These are phyloP conservation scores for Eristalis pertinax DNA, from an alignment of 2,888 invertebrate species.

Conservation along the genomic window DNA sequence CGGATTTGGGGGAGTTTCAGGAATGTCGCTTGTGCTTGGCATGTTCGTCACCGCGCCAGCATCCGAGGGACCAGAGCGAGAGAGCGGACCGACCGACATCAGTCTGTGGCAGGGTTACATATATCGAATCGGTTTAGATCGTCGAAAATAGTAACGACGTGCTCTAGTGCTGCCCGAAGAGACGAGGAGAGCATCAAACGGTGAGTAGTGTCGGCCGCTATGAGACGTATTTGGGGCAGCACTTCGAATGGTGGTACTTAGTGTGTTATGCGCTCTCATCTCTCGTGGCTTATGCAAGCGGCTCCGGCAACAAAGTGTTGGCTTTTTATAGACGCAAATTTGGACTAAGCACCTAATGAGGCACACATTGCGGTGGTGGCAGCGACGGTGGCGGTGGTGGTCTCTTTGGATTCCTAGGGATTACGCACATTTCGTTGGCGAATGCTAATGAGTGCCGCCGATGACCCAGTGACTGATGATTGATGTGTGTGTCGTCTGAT, in stretches of 20 bases:
- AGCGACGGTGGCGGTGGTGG: not conserved
- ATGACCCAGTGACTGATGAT: constrained; percentile 66
- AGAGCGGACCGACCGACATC: not conserved
- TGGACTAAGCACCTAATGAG: constrained; percentile 49
- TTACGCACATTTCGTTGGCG: constrained; percentile 27
- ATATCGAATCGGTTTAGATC: constrained; percentile 21
- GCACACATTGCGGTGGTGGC: constrained; percentile 1
- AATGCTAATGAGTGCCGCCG: constrained; percentile 59
- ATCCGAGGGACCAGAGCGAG: constrained; percentile 5
- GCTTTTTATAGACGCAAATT: constrained; percentile 54
- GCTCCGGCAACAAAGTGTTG: constrained; percentile 18
- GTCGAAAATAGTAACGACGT: constrained; percentile 54
- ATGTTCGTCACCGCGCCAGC: constrained; percentile 53
- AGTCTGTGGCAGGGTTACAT: not conserved
- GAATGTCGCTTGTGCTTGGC: constrained; percentile 44
- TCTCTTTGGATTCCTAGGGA: not conserved
- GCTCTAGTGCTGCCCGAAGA: not conserved
- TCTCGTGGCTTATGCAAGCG: constrained; percentile 28
- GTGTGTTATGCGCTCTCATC: constrained; percentile 42
- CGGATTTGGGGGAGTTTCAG: constrained; percentile 45
- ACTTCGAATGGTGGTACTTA: constrained; percentile 33
- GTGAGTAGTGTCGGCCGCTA: not conserved
- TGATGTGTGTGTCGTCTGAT: constrained; percentile 42
- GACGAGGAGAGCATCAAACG: constrained; percentile 10
- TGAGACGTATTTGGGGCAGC: constrained; percentile 60